A percentile compares a stretch with the other conserved stretches of the same genome.
Evolutionary conservation across 1,140 invertebrate genomes (phyloP).

Genomic region (Matsumurasca onukii): DNA sequence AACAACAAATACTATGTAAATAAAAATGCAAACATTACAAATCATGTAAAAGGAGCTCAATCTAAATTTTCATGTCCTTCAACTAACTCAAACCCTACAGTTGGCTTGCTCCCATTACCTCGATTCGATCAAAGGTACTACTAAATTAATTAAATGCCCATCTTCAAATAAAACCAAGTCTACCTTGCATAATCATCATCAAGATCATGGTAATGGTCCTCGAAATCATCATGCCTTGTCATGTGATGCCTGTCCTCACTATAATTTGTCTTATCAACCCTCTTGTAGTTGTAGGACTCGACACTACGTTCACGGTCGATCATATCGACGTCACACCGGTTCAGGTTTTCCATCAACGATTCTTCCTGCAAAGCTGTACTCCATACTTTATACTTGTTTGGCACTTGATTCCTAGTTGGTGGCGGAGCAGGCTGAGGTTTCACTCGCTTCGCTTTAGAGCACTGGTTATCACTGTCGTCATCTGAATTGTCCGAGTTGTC

Average conservation of each 20-base stretch:
- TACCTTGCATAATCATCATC: no score
- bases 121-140: no score
- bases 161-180: no score
- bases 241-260: slow-evolving; percentile 5
- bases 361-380: slow-evolving; percentile 15
- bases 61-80: no score
- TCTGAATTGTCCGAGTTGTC: slow-evolving; percentile 13
- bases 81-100: no score
- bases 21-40: no score
- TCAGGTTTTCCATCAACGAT: neutral
- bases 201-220: no score
- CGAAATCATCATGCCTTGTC: no score
- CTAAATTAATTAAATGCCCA: no score
- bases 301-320: neutral
- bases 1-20: no score
- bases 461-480: slow-evolving; percentile 1
- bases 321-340: neutral
- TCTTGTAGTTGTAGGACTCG: slow-evolving; percentile 13
- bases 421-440: neutral
- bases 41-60: no score
- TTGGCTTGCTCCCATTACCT: no score
- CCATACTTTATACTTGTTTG: slow-evolving; percentile 22
- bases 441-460: slow-evolving; percentile 13
- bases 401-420: neutral
- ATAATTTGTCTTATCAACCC: neutral